Percentiles rank a stretch among this genome's conserved stretches.
Evolutionary conservation across 2,113 vertebrate species (phyloP).

Genomic region (Ifrita kowaldi): DNA sequence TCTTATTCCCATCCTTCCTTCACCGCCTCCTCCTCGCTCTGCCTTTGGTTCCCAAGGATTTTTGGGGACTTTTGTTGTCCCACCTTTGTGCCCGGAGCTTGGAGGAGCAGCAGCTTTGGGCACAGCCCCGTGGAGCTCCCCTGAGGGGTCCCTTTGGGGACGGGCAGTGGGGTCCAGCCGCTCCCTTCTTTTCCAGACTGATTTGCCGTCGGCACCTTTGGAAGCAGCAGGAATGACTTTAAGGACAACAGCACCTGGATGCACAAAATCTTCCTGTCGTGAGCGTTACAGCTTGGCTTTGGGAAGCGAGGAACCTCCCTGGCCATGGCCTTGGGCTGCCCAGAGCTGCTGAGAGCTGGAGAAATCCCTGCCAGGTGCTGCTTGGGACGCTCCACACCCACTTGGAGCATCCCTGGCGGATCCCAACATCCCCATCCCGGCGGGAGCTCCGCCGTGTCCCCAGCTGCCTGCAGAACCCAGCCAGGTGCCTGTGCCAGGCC

Average conservation of each 20-base stretch:
- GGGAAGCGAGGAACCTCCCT: neutral
- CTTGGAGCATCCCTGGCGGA: fast-evolving
- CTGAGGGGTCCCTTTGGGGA: neutral
- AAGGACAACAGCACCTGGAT: neutral
- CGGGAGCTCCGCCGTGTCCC: neutral
- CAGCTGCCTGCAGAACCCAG: neutral
- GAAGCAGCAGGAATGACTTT: neutral
- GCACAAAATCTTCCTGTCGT: fast-evolving
- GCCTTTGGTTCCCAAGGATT: neutral
- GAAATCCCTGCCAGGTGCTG: fast-evolving
- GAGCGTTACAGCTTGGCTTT: neutral
- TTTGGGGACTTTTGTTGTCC: neutral
- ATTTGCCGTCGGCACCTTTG: fast-evolving
- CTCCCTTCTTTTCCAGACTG: neutral
- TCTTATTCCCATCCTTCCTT: neutral
- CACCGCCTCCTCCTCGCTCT: fast-evolving
- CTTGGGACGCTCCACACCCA: fast-evolving
- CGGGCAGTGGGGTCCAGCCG: fast-evolving
- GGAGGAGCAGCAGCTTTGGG: neutral
- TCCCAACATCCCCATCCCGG: fast-evolving
- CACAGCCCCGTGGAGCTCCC: fast-evolving
- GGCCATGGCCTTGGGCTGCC: fast-evolving
- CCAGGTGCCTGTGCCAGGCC: neutral
- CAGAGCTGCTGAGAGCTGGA: neutral
- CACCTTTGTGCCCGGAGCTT: neutral